These are phyloP conservation scores for Byasa hedistus DNA, from an alignment of 2,888 invertebrate genomes.

Conservation along the genomic window DNA sequence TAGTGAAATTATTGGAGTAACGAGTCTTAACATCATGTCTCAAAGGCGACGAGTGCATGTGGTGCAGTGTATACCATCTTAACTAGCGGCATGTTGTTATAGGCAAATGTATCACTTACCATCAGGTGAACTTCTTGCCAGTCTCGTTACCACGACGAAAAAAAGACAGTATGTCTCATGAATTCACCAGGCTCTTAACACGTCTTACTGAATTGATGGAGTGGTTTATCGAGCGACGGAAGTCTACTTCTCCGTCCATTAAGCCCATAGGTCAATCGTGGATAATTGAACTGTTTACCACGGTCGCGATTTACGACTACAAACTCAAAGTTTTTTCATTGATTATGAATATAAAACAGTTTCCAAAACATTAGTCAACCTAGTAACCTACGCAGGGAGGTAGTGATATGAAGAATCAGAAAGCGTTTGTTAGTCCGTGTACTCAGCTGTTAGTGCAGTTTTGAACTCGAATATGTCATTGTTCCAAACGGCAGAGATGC, in stretches of 20 bases:
- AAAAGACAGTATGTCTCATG: no score
- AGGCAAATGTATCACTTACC: no score
- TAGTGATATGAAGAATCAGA: constrained; percentile 13
- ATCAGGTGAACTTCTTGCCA: no score
- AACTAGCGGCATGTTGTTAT: no score
- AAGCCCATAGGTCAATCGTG: background rate
- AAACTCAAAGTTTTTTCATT: background rate
- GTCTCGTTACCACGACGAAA: no score
- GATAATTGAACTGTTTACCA: background rate
- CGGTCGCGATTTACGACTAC: background rate
- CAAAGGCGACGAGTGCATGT: no score
- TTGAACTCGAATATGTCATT: constrained; percentile 25
- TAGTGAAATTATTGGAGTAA: no score
- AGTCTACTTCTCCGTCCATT: no score
- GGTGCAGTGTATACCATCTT: no score
- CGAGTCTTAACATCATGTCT: no score
- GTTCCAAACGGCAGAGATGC: constrained; percentile 14
- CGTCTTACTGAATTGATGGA: background rate
- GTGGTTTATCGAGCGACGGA: background rate
- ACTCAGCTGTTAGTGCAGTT: constrained; percentile 18
- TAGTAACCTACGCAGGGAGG: constrained; percentile 9
- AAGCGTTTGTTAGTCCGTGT: constrained; percentile 19
- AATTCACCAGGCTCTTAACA: no score
- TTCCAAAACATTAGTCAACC: constrained; percentile 12
- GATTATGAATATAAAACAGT: background rate